Conservation (phyloP, 2,888 invertebrate species). For the Orthonevra nobilis region DNA sequence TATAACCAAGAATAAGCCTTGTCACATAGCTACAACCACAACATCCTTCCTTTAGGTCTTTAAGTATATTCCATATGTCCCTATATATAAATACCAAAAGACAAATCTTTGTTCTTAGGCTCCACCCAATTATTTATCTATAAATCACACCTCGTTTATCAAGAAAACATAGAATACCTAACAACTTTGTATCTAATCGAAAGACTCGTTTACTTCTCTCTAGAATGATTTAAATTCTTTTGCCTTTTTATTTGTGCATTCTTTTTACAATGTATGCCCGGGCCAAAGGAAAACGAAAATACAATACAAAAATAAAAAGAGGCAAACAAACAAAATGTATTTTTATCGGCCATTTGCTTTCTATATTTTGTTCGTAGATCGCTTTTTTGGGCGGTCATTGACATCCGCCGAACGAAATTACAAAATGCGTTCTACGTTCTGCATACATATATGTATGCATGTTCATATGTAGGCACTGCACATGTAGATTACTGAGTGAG, state of each 20-base stretch:
- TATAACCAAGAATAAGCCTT: too few species aligned
- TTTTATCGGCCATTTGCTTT: constrained; percentile 55
- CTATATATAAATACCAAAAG: too few species aligned
- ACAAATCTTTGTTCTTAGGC: too few species aligned
- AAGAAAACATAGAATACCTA: background rate
- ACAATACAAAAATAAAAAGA: background rate
- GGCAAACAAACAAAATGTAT: constrained; percentile 30
- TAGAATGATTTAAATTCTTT: background rate
- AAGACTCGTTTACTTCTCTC: background rate
- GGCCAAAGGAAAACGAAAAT: background rate
- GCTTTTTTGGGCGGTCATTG: constrained; percentile 53
- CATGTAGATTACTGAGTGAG: background rate
- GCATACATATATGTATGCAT: constrained; percentile 14
- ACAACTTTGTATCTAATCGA: constrained; percentile 7
- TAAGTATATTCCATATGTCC: too few species aligned
- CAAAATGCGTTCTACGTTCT: constrained; percentile 56
- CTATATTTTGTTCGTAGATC: constrained; percentile 56
- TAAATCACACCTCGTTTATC: too few species aligned
- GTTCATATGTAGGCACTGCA: background rate
- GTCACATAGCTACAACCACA: too few species aligned
- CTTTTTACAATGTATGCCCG: background rate
- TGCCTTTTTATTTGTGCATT: background rate
- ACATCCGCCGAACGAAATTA: constrained; percentile 26
- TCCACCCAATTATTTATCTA: too few species aligned
- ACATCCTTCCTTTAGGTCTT: too few species aligned